These are phyloP conservation scores for Operophtera brumata DNA, from an alignment of 2,888 invertebrate genomes.

Conservation along the genomic window DNA sequence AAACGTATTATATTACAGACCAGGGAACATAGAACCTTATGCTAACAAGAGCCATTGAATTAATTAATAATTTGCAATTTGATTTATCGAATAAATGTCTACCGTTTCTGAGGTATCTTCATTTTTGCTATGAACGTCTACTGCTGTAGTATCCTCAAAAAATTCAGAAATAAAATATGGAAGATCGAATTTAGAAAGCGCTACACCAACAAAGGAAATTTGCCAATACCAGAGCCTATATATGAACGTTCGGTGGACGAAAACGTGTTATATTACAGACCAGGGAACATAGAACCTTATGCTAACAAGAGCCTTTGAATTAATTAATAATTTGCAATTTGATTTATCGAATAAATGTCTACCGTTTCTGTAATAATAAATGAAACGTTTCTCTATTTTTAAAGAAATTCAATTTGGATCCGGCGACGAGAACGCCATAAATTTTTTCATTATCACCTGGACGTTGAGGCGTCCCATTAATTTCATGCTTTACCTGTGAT, in stretches of 20 bases:
- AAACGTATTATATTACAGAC: slow-evolving; percentile 45
- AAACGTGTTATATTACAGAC: slow-evolving; percentile 45
- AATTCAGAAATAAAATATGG: slow-evolving; percentile 40
- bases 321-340: slow-evolving; percentile 28
- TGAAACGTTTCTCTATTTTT: slow-evolving; percentile 38
- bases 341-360: slow-evolving; percentile 11
- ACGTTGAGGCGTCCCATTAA: slow-evolving; percentile 53
- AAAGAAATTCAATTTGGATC: slow-evolving; percentile 60
- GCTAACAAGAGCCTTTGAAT: slow-evolving; percentile 14
- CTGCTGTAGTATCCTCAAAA: slow-evolving; percentile 43
- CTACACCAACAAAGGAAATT: slow-evolving; percentile 35
- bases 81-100: slow-evolving; percentile 11
- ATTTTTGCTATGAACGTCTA: slow-evolving; percentile 54
- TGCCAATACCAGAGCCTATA: slow-evolving; percentile 52
- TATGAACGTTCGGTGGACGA: slow-evolving; percentile 24
- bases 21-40: slow-evolving; percentile 46
- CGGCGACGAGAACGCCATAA: slow-evolving; percentile 49
- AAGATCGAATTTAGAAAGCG: slow-evolving; percentile 45
- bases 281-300: slow-evolving; percentile 46
- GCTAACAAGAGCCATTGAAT: slow-evolving; percentile 14
- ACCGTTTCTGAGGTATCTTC: slow-evolving; percentile 47
- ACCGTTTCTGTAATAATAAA: slow-evolving; percentile 38
- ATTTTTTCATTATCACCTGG: slow-evolving; percentile 66
- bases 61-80: slow-evolving; percentile 28
- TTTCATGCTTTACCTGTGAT: slow-evolving; percentile 60